Evolutionary conservation across 2,888 invertebrate species (phyloP).

Genomic region (Thecophora atra): DNA sequence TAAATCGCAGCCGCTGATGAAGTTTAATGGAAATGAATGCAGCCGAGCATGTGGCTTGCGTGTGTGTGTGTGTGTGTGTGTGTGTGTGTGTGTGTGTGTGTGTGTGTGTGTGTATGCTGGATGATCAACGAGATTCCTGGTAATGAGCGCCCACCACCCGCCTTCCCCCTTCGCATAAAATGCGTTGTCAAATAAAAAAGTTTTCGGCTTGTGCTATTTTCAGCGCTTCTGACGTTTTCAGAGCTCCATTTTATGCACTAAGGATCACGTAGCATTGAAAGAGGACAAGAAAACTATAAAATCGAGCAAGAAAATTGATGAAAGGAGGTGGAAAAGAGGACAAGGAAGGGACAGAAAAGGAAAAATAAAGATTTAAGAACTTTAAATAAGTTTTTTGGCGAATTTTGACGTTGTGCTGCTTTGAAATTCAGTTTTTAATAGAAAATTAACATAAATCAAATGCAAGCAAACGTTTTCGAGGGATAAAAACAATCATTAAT

Average conservation of each 20-base stretch:
- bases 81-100: no score
- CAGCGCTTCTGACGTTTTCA: not conserved
- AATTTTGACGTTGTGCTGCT: no score
- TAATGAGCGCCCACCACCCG: slow-evolving; percentile 31
- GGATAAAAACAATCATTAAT: no score
- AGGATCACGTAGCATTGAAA: not conserved
- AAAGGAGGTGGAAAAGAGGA: not conserved
- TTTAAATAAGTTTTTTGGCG: no score
- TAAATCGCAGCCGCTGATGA: slow-evolving; percentile 15
- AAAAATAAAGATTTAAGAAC: no score
- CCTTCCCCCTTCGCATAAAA: not conserved
- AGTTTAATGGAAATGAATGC: not conserved
- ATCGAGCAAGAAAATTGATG: not conserved
- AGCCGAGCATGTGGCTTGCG: not conserved
- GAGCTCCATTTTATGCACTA: not conserved
- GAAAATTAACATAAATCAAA: no score
- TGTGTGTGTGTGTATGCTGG: not conserved
- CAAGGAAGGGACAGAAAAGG: no score
- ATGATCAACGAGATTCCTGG: slow-evolving; percentile 26
- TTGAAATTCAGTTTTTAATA: no score
- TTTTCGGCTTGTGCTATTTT: not conserved
- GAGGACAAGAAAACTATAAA: not conserved
- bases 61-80: no score
- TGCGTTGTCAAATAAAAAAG: not conserved
- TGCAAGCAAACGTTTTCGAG: no score